Evolutionary conservation across 2,797 vertebrate genomes (phyloP), one percentile per base, ranked within the genome.

Genomic region (Mergus octosetaceus): DNA sequence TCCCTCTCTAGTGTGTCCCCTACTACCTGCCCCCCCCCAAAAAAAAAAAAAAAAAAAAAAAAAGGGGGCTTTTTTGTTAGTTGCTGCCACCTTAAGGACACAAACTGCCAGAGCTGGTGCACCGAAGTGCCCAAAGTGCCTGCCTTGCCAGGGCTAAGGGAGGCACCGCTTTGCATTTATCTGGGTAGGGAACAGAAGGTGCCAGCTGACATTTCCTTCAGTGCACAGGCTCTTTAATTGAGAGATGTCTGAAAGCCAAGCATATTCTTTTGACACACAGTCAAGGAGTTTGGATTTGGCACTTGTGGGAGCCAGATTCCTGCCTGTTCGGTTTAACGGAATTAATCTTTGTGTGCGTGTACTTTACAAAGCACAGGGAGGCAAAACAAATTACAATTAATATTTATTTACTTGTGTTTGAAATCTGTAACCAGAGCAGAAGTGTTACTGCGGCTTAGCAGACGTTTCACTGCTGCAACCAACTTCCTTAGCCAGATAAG

Each of bases 31-130:
- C 13, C 6, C 27, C 2, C 3, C 10, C 4, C 27, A 2, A 2
- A 0, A 11, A 13, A 34, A 49, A 10, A 22, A 53, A 41, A 41
- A 62, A n/a, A 11, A 32, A n/a, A 45, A 9, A 18, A 18, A 87
- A 76, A 80, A 58, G 57, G 11, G 43, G 43, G 43, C 17, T 91
- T 66, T 92, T 96, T 93, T 74, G 53, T 77, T 60, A 74, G 60
- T 16, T 97, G 69, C 95, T 97, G 90, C 91, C 95, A 91, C 64
- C 95, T 91, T 97, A 95, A 95, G 95, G 92, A 82, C 34, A 30
- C 9, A 82, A 60, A 43, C 12, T 54, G 28, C 6, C 22, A 54
- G 85, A 43, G 45, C 38, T 73, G 14, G 56, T 13, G 32, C 56
- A 43, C 9, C 1, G 4, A 56, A 32, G 25, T 28, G 19, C 25